These are phyloP conservation scores for Acrossocheilus fasciatus DNA, from an alignment of 2,797 vertebrate genomes.

Conservation along the genomic window DNA sequence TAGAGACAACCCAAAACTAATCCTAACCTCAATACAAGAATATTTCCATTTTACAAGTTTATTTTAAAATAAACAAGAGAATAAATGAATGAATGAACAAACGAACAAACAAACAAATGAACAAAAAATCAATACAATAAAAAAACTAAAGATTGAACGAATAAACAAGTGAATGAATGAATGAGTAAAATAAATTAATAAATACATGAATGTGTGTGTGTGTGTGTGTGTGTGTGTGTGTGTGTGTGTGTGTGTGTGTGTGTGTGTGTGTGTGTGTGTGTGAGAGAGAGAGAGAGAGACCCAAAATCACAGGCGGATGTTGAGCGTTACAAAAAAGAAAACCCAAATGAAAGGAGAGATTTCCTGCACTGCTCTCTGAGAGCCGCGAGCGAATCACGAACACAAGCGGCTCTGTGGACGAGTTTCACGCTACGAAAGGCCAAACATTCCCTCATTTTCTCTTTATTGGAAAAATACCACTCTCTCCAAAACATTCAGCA, in stretches of 20 bases:
- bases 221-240: neutral
- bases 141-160: too few relatives aligned
- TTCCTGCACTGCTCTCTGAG: slow-evolving; percentile 9
- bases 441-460: neutral
- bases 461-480: neutral
- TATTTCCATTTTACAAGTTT: too few relatives aligned
- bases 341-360: slow-evolving; percentile 9
- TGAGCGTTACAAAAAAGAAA: slow-evolving; percentile 20
- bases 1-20: too few relatives aligned
- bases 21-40: too few relatives aligned
- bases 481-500: neutral
- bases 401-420: neutral
- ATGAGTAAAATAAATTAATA: too few relatives aligned
- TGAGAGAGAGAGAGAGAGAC: neutral
- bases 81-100: too few relatives aligned
- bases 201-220: too few relatives aligned
- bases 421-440: neutral
- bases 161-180: too few relatives aligned
- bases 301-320: slow-evolving; percentile 18
- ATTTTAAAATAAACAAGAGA: too few relatives aligned
- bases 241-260: neutral
- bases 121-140: too few relatives aligned
- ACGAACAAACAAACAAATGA: too few relatives aligned
- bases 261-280: neutral
- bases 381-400: neutral